Evolutionary conservation across 2,113 vertebrate genomes (phyloP), one percentile per base, ranked within the genome.

Genomic region (Amblyopsis rosae): DNA sequence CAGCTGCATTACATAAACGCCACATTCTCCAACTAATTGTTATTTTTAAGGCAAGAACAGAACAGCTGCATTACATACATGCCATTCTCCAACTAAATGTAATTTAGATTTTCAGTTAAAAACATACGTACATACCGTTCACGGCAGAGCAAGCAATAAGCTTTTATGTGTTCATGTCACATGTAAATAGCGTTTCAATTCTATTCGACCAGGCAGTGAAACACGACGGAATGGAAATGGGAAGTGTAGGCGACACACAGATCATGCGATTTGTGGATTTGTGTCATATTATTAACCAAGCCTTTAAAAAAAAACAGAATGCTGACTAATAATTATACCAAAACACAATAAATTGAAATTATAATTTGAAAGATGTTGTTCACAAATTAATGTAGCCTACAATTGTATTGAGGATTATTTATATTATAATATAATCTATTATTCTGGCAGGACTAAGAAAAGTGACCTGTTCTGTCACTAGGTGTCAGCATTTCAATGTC

Each of bases 191-290:
- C 35, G 35, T 41, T 41, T 6, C 35, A 41, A 6, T 54, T 54
- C 13, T n/a, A 54, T 54, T 54, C 19, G 12, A 54, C 15, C 7
- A 54, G n/a, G n/a, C n/a, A n/a, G 17, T 11, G 35, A 9, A 56
- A 3, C 54, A 56, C 3, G 15, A 56, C 0, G 17, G 54, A 12
- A 32, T 12, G 17, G 19, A 60, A n/a, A 0, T 0, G 7, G 6
- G 17, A 17, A 13, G n/a, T 17, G 16, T n/a, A 56, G 54, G 15
- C 54, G 54, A 17, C 0, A 0, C 0, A 0, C 1, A 3, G 0
- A 3, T 76, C 87, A 85, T 67, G 79, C 86, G 84, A 84, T 48
- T 26, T 35, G 13, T 45, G 61, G 84, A 84, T 48, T 26, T 35
- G 13, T 45, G 61, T 84, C 86, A 87, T 65, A 63, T 86, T 85